These are phyloP conservation scores for Pachycephala philippinensis DNA, from an alignment of 2,113 vertebrate species.

Conservation along the genomic window DNA sequence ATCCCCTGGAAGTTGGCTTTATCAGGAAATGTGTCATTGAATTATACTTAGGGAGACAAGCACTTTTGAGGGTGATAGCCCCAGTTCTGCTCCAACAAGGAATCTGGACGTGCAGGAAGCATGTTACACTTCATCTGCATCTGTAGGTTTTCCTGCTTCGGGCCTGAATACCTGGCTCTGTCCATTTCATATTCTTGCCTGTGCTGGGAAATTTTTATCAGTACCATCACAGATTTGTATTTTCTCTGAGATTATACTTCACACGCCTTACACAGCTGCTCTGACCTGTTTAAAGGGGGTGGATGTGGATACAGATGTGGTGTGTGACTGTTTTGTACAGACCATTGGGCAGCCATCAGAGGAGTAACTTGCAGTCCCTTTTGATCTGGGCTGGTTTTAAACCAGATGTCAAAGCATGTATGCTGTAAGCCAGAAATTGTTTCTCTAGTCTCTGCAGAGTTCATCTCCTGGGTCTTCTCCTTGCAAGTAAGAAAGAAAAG, in stretches of 20 bases:
- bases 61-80: conserved; percentile 37
- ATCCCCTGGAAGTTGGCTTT: conserved; percentile 43
- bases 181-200: conserved; percentile 46
- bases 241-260: conserved; percentile 39
- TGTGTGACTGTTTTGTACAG: neutral
- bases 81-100: conserved; percentile 29
- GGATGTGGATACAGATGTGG: conserved; percentile 6
- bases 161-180: conserved; percentile 61
- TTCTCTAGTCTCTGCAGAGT: conserved; percentile 32
- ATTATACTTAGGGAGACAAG: neutral
- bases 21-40: conserved; percentile 50
- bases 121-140: conserved; percentile 40
- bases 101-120: conserved; percentile 53
- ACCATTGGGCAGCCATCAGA: conserved; percentile 1
- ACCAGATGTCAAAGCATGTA: conserved; percentile 36
- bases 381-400: conserved; percentile 40
- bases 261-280: conserved; percentile 38
- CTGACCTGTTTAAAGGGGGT: conserved; percentile 41
- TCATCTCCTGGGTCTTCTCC: conserved; percentile 39
- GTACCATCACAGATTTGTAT: conserved; percentile 53
- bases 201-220: conserved; percentile 63
- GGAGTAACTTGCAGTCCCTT: conserved; percentile 4
- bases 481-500: conserved; percentile 17
- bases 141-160: conserved; percentile 63
- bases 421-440: conserved; percentile 31